Conservation (phyloP, 2,888 invertebrate genomes). For the Acleris literana region DNA sequence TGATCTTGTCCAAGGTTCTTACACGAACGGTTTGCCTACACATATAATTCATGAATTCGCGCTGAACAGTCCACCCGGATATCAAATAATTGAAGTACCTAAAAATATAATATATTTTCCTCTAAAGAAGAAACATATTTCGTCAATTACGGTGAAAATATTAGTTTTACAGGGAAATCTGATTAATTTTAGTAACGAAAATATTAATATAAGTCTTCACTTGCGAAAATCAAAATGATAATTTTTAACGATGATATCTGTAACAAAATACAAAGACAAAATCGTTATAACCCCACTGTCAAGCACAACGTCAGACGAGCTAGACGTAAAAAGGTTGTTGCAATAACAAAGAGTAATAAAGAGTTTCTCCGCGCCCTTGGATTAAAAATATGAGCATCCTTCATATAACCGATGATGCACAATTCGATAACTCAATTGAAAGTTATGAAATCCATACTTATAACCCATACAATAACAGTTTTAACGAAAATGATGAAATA, state of each 20-base stretch:
- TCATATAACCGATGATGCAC: slow-evolving; percentile 28
- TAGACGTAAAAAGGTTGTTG: neutral
- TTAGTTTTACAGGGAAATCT: neutral
- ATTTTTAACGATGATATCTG: neutral
- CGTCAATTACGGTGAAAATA: neutral
- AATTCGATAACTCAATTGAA: slow-evolving; percentile 38
- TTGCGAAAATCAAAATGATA: slow-evolving; percentile 1
- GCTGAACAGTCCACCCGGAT: neutral
- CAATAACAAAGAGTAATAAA: slow-evolving; percentile 27
- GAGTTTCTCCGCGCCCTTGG: slow-evolving; percentile 35
- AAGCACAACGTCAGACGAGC: neutral
- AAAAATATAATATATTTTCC: neutral
- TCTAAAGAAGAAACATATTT: neutral
- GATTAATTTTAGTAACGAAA: neutral
- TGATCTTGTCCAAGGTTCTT: slow-evolving; percentile 20
- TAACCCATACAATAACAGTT: slow-evolving; percentile 35
- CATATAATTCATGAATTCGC: slow-evolving; percentile 34
- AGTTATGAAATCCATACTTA: slow-evolving; percentile 40
- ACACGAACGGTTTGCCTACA: slow-evolving; percentile 22
- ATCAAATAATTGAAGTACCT: neutral
- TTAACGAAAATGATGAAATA: slow-evolving; percentile 40
- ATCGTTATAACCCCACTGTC: neutral
- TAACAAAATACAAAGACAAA: neutral
- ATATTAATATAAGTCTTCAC: neutral
- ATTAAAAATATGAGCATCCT: slow-evolving; percentile 37